A percentile compares a stretch with the other conserved stretches of the same genome.
Conservation (phyloP, 2,113 vertebrate species). For the Rhegmatorhina hoffmannsi region DNA sequence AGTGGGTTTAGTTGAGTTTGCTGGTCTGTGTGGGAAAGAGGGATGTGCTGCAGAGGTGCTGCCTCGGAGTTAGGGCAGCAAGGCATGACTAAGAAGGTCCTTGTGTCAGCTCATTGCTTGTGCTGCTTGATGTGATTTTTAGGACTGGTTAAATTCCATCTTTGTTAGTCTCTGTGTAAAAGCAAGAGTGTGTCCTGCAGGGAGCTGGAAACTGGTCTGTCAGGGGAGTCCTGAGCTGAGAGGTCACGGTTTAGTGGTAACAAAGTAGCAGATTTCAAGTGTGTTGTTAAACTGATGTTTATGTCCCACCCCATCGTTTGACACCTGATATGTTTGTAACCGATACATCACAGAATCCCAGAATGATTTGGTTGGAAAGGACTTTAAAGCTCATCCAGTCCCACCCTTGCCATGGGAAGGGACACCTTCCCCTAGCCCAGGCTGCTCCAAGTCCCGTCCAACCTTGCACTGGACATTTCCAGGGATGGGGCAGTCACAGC, state of each 20-base stretch:
- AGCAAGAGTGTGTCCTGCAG: neutral
- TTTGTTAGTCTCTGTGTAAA: neutral
- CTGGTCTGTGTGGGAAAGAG: neutral
- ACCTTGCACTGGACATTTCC: rapidly evolving
- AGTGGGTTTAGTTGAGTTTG: neutral
- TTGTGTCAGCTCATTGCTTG: rapidly evolving
- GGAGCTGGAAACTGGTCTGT: neutral
- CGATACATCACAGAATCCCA: neutral
- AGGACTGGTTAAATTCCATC: neutral
- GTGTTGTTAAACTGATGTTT: rapidly evolving
- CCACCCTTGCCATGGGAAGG: neutral
- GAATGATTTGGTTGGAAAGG: neutral
- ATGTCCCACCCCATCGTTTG: rapidly evolving
- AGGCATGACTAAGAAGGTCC: no score
- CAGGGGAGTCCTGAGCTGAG: neutral
- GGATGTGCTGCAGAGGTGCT: rapidly evolving
- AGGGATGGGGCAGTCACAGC: neutral
- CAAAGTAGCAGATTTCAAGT: neutral
- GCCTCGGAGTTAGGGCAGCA: no score
- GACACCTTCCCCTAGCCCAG: neutral
- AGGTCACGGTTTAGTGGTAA: rapidly evolving
- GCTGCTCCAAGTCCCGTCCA: rapidly evolving
- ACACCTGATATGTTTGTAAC: rapidly evolving
- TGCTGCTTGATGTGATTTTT: neutral
- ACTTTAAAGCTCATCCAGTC: rapidly evolving